Percentiles rank a stretch among this genome's conserved stretches.
Conservation (phyloP, 2,797 vertebrate genomes). For the Bradypodion pumilum region DNA sequence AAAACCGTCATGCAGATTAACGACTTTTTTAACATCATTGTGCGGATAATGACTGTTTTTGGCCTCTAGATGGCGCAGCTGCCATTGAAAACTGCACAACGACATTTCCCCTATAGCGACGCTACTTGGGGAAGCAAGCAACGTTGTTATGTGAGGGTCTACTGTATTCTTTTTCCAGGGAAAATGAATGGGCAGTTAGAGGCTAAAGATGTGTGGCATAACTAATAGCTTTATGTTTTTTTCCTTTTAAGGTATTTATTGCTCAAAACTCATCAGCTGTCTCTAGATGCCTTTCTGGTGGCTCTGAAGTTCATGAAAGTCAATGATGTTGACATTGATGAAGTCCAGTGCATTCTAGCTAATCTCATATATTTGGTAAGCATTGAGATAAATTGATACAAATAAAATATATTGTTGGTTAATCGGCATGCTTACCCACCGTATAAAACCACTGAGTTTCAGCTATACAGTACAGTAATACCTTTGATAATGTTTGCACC, state of each 20-base stretch:
- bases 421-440: not conserved
- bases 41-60: too few species aligned
- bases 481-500: too few species aligned
- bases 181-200: not conserved
- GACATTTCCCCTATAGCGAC: too few species aligned
- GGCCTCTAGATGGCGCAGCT: too few species aligned
- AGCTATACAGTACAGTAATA: too few species aligned
- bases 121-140: too few species aligned
- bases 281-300: slow-evolving; percentile 92
- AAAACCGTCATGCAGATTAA: too few species aligned
- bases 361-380: slow-evolving; percentile 97
- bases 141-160: too few species aligned
- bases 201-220: not conserved
- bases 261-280: slow-evolving; percentile 92
- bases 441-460: not conserved
- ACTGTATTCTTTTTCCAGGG: not conserved
- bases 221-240: not conserved
- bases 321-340: slow-evolving; percentile 92
- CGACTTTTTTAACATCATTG: too few species aligned
- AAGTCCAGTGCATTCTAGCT: slow-evolving; percentile 95
- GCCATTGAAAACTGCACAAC: too few species aligned
- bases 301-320: slow-evolving; percentile 93
- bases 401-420: not conserved
- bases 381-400: not conserved
- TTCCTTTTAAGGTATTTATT: slow-evolving; percentile 83